Evolutionary conservation across 2,113 vertebrate genomes (phyloP), one percentile per base, ranked within the genome.

Genomic region (Seriola quinqueradiata): DNA sequence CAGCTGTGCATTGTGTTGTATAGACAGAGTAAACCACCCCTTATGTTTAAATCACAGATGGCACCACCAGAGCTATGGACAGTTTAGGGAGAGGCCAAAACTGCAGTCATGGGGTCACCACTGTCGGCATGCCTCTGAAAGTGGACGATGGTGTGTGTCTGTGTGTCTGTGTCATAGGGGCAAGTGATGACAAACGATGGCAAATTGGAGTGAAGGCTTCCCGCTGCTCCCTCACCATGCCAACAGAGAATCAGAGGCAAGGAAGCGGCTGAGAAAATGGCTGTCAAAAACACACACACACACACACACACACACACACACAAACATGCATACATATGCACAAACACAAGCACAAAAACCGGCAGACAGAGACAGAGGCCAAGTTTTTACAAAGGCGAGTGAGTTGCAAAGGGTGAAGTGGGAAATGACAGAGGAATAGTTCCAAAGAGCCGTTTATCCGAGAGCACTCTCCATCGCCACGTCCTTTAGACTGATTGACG

Each of bases 191-290:
- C 92, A 95, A 95, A 94, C 91, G 86, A 94, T 95, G 89, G 95
- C 94, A 95, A 95, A 95, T 95, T 95, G 92, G 92, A 95, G 89
- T 95, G 95, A 95, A 95, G 91, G 89, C 92, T 89, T 91, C 94
- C 93, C 38, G 79, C 92, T 81, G 93, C 77, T 90, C 19, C 3
- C 84, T 93, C 82, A 81, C 90, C 86, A 93, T 89, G 91, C 91
- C 93, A 93, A 89, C 90, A 90, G 87, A 90, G 91, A 89, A 92
- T 91, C 88, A 87, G 87, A 90, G 84, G 64, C 76, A 82, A 78
- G 75, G 79, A 90, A 77, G 88, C 59, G 36, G 81, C 87, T 92
- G 83, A 92, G 80, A 93, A 92, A 93, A 87, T 83, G 83, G 59
- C 79, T 85, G 88, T 89, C 81, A 88, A 64, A 87, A 36, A 86